Conservation (phyloP, 2,888 invertebrate species). For the Teleiodes luculella region DNA sequence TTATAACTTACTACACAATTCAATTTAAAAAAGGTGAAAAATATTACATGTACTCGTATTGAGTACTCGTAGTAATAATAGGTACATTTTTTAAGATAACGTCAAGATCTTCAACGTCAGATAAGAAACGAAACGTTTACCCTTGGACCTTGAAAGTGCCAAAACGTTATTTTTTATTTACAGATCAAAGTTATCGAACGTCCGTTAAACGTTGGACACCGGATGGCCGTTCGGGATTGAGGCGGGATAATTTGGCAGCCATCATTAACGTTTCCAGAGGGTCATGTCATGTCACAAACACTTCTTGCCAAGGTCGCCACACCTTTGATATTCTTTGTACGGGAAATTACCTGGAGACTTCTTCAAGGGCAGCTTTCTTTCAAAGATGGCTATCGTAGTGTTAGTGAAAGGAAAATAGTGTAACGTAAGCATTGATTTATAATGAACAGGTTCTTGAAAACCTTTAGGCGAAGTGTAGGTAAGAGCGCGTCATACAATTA, state of each 20-base stretch:
- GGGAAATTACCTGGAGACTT: not conserved
- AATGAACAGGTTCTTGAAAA: too few relatives aligned
- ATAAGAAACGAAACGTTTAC: not conserved
- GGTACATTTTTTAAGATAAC: too few relatives aligned
- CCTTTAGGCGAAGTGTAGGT: too few relatives aligned
- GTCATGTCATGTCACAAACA: not conserved
- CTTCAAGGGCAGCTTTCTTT: not conserved
- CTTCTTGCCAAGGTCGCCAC: not conserved
- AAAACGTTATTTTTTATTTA: conserved; percentile 1
- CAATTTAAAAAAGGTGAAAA: too few relatives aligned
- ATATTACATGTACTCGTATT: too few relatives aligned
- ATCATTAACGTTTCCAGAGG: not conserved
- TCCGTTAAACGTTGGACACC: not conserved
- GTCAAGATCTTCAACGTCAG: too few relatives aligned
- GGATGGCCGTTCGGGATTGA: conserved; percentile 15
- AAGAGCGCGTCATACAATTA: too few relatives aligned
- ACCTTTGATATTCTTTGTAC: not conserved
- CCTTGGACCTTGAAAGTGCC: not conserved
- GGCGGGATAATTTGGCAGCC: conserved; percentile 34
- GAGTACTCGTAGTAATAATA: too few relatives aligned
- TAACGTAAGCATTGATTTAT: too few relatives aligned
- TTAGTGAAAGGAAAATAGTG: too few relatives aligned
- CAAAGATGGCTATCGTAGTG: not conserved
- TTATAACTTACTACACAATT: too few relatives aligned
- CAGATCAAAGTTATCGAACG: not conserved